Conservation (phyloP, 1,140 invertebrate species). For the Plectus sambesii region DNA sequence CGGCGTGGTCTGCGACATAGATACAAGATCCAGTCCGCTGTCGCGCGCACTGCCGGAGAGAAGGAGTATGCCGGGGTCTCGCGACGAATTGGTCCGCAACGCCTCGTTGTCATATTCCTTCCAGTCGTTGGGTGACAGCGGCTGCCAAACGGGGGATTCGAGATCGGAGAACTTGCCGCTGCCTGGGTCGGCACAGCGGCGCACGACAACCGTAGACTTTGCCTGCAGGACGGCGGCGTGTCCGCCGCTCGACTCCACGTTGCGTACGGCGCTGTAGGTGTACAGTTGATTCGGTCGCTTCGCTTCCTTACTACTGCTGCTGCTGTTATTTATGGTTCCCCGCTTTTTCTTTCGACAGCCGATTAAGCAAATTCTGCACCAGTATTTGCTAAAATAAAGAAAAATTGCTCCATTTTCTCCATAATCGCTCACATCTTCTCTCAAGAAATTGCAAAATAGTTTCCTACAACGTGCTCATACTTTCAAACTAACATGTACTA, state of each 20-base stretch:
- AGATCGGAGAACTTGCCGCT: slow-evolving; percentile 8
- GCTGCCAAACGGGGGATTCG: slow-evolving; percentile 25
- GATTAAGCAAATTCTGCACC: too few species aligned
- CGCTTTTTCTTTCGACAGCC: too few species aligned
- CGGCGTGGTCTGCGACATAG: slow-evolving; percentile 6
- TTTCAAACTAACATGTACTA: too few species aligned
- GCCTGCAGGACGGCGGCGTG: slow-evolving; percentile 4
- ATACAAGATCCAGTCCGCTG: too few species aligned
- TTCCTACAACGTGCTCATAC: too few species aligned
- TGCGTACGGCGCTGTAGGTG: slow-evolving; percentile 7
- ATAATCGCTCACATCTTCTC: too few species aligned
- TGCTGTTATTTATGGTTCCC: slow-evolving; percentile 21
- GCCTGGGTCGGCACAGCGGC: not conserved
- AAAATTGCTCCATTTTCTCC: too few species aligned
- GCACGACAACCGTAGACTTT: slow-evolving; percentile 4
- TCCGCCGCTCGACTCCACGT: slow-evolving; percentile 3
- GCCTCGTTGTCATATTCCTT: slow-evolving; percentile 21
- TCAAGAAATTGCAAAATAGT: too few species aligned
- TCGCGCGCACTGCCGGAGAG: not conserved
- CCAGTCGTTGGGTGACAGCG: slow-evolving; percentile 19
- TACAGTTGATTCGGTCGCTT: slow-evolving; percentile 27
- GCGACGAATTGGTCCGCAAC: not conserved
- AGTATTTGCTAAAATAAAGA: too few species aligned
- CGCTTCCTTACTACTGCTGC: slow-evolving; percentile 17
- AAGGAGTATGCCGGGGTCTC: not conserved